phyloP scores from a whole-genome alignment of 2,113 vertebrate species.

The Pseudolaguvia tuberculata region DNA sequence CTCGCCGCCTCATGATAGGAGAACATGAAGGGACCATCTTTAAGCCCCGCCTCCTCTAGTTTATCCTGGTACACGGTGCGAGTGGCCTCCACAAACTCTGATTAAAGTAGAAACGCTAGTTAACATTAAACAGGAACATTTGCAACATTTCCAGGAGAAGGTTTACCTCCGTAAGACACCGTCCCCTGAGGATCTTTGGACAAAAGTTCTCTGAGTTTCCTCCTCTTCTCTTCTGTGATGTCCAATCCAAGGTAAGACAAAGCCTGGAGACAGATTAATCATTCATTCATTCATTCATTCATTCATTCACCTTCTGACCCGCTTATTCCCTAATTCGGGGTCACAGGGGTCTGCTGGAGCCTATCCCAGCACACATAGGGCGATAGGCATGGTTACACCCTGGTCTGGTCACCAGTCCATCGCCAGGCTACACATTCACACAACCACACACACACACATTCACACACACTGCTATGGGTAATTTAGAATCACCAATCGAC shows the following conservation, averaged over 20 bases:
- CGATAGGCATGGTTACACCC: no score
- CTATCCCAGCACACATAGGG: no score
- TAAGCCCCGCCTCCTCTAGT: constrained; percentile 72
- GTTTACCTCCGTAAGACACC: constrained; percentile 80
- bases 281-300: neutral
- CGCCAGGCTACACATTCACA: no score
- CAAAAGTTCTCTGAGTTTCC: constrained; percentile 72
- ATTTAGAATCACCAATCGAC: no score
- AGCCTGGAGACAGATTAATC: constrained; percentile 62
- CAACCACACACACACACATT: no score
- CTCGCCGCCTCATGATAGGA: constrained; percentile 81
- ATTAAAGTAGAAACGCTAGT: neutral
- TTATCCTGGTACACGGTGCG: constrained; percentile 71
- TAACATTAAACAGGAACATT: neutral
- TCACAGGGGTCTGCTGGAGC: no score
- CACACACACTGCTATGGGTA: no score
- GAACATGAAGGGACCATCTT: constrained; percentile 73
- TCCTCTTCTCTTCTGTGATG: constrained; percentile 76
- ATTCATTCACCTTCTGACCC: neutral
- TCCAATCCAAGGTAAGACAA: constrained; percentile 80
- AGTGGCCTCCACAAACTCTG: constrained; percentile 81
- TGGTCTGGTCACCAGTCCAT: no score
- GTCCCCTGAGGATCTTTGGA: constrained; percentile 81
- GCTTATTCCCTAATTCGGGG: no score
- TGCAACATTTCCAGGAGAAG: neutral